Percentiles rank a stretch among this genome's conserved stretches.
Evolutionary conservation across 2,113 vertebrate genomes (phyloP).

Genomic region (Isichthys henryi): DNA sequence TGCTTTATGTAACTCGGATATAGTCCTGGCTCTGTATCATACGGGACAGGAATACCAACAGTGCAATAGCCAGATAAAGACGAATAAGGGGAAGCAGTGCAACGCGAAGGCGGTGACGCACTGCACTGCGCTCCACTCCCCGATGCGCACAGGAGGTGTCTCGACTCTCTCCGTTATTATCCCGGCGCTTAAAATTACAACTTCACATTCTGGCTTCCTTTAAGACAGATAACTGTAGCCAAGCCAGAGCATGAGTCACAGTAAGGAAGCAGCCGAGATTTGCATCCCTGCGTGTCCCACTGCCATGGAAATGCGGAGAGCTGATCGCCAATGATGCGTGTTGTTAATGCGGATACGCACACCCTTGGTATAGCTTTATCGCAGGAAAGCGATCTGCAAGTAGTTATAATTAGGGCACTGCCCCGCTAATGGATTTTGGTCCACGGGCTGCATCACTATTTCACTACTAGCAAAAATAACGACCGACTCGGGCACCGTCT

Average conservation of each 20-base stretch:
- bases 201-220: not conserved
- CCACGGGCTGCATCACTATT: not conserved
- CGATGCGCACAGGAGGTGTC: not conserved
- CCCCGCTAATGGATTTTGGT: not conserved
- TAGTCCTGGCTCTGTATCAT: not conserved
- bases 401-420: not conserved
- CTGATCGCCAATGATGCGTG: not conserved
- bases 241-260: not conserved
- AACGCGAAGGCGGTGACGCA: not conserved
- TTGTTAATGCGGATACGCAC: not conserved
- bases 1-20: not conserved
- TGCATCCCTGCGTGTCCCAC: not conserved
- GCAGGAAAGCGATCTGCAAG: not conserved
- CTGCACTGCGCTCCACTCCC: not conserved
- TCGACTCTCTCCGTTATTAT: not conserved
- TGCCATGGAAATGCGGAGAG: not conserved
- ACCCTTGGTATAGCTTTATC: not conserved
- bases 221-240: not conserved
- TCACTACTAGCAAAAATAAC: not conserved
- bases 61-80: not conserved
- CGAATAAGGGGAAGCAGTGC: not conserved
- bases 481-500: not conserved
- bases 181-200: slow-evolving; percentile 1
- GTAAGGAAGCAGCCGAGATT: not conserved
- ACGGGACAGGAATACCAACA: not conserved